Conservation (phyloP, 2,888 invertebrate species). For the Erebia epiphron region DNA sequence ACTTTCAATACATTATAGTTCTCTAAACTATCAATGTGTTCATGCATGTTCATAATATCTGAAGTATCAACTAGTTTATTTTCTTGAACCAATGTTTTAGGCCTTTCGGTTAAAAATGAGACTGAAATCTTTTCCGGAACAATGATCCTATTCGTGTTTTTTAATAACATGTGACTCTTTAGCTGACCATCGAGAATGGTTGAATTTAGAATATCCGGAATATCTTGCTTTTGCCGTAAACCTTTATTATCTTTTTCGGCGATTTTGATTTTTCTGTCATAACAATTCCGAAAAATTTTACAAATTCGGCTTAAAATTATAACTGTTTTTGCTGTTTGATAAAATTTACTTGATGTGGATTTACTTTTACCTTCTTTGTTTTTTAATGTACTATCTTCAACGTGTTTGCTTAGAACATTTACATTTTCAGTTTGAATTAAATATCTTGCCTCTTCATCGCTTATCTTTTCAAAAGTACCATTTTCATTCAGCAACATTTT, state of each 20-base stretch:
- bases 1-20: slow-evolving; percentile 48
- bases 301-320: slow-evolving; percentile 63
- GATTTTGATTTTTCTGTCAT: slow-evolving; percentile 44
- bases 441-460: slow-evolving; percentile 69
- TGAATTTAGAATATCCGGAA: slow-evolving; percentile 77
- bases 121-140: slow-evolving; percentile 71
- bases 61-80: background rate
- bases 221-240: slow-evolving; percentile 55
- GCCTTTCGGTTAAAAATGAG: slow-evolving; percentile 64
- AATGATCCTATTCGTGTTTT: slow-evolving; percentile 62
- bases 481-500: slow-evolving; percentile 82
- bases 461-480: slow-evolving; percentile 74
- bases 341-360: slow-evolving; percentile 53
- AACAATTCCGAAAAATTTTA: slow-evolving; percentile 51
- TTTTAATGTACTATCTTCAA: background rate
- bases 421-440: slow-evolving; percentile 60
- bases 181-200: slow-evolving; percentile 60
- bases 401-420: slow-evolving; percentile 35
- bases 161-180: slow-evolving; percentile 53
- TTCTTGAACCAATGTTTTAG: slow-evolving; percentile 34
- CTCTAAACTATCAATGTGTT: slow-evolving; percentile 48
- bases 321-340: slow-evolving; percentile 57
- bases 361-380: slow-evolving; percentile 25
- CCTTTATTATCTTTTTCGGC: slow-evolving; percentile 25
- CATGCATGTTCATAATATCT: slow-evolving; percentile 19